Evolutionary conservation across 2,797 vertebrate genomes (phyloP).

Genomic region (Gorsachius magnificus): DNA sequence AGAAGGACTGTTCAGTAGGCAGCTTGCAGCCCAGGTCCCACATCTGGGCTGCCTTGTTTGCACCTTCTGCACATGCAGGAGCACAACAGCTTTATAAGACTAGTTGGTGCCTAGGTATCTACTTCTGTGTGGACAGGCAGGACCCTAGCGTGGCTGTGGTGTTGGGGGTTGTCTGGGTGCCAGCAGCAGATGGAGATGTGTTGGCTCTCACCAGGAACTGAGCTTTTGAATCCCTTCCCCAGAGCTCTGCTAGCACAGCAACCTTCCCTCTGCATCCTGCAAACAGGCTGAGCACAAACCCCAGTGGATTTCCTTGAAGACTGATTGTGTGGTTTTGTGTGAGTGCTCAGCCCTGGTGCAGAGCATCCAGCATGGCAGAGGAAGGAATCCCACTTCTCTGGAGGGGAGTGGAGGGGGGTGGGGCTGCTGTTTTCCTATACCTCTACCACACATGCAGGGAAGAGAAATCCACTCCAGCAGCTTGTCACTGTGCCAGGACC

Average conservation of each 20-base stretch:
- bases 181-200: neutral
- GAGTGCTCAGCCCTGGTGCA: neutral
- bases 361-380: neutral
- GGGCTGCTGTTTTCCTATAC: neutral
- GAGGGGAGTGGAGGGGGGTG: neutral
- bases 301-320: neutral
- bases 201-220: neutral
- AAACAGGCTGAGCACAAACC: neutral
- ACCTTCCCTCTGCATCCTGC: neutral
- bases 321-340: neutral
- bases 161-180: neutral
- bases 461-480: neutral
- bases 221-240: neutral
- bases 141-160: neutral
- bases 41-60: neutral
- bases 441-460: neutral
- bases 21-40: fast-evolving
- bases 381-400: neutral
- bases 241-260: neutral
- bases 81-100: neutral
- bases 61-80: fast-evolving
- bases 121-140: neutral
- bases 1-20: neutral
- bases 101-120: neutral
- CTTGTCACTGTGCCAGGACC: neutral